Base-by-base conservation (phyloP, 2,113 vertebrate genomes). In the Antechinus flavipes region DNA sequence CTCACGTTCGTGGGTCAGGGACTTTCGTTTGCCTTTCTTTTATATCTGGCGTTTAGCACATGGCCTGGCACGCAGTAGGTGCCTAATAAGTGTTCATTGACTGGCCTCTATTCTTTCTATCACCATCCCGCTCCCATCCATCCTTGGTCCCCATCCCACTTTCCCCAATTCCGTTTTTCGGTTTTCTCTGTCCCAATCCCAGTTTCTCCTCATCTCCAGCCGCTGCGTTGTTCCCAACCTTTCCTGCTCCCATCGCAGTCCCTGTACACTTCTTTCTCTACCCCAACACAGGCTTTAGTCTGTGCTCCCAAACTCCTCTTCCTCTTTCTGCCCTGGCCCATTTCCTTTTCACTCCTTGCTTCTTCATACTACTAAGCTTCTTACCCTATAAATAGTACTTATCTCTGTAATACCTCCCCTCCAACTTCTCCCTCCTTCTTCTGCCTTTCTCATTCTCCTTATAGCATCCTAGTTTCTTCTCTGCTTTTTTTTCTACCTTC, bases 381-480 rank as follows among this genome's bases (percentile, higher is more conserved):
- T 56, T 11, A 0, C 49, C 22, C 90, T 90, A 19, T 2, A 52
- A 42, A 84, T 84, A 84, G 68, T 76, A n/a, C 35, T 68, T 76
- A n/a, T n/a, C 61, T 76, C 61, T n/a, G 30, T 76, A n/a, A 4
- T 4, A 26, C 27, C 27, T 0, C 19, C 46, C 55, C 19, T 6
- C 90, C 98, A 52, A 97, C 98, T 98, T 98, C 96, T 95, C 52
- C 97, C 55, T 54, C 97, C 30, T 47, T 3, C 23, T 12, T 1
- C 35, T 35, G 84, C 12, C 2, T 91, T 97, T 53, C 97, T 98
- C 98, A 98, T 95, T 95, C 49, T 97, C 54, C 56, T 97, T 53
- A 46, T 1, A 25, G 4, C 6, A 16, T 55, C 54, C 35, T 84
- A 84, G 35, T 42, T 84, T 42, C n/a, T 84, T 84, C 61, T 76